These are phyloP conservation scores for Cirrhinus molitorella DNA, from an alignment of 2,797 vertebrate genomes.

Conservation along the genomic window DNA sequence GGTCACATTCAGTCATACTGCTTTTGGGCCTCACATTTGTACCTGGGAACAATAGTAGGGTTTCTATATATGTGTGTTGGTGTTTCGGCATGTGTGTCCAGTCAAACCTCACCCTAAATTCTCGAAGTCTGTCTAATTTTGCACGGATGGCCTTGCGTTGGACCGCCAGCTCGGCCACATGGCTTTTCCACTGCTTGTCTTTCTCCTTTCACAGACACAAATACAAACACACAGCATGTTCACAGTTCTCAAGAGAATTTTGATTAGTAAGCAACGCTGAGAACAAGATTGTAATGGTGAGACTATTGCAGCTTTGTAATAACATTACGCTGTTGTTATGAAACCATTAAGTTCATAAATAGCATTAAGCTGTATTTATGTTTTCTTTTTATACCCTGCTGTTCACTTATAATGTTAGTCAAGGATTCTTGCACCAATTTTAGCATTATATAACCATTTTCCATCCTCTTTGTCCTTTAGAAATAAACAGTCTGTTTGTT, in stretches of 20 bases:
- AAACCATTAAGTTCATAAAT: not conserved
- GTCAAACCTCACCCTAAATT: conserved; percentile 75
- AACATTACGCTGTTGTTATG: conserved; percentile 13
- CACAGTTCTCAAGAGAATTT: conserved; percentile 16
- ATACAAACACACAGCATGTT: conserved; percentile 30
- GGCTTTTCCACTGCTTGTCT: conserved; percentile 74
- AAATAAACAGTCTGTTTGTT: not conserved
- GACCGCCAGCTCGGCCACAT: conserved; percentile 68
- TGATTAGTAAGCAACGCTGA: not conserved
- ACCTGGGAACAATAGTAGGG: conserved; percentile 25
- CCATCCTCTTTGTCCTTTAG: not conserved
- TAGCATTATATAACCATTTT: conserved; percentile 13
- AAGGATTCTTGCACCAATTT: not conserved
- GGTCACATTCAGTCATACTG: conserved; percentile 46
- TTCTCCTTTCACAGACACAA: conserved; percentile 69
- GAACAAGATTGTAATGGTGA: conserved; percentile 18
- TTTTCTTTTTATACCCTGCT: not conserved
- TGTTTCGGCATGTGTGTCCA: conserved; percentile 18
- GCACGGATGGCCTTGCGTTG: conserved; percentile 70
- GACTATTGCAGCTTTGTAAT: not conserved
- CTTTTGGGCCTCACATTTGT: conserved; percentile 47
- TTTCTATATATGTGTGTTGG: conserved; percentile 22
- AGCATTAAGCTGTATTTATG: conserved; percentile 6
- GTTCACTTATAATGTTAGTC: conserved; percentile 8
- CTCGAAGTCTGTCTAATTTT: conserved; percentile 71